Conservation (phyloP, 2,113 vertebrate species). For the Periophthalmus modestus region DNA sequence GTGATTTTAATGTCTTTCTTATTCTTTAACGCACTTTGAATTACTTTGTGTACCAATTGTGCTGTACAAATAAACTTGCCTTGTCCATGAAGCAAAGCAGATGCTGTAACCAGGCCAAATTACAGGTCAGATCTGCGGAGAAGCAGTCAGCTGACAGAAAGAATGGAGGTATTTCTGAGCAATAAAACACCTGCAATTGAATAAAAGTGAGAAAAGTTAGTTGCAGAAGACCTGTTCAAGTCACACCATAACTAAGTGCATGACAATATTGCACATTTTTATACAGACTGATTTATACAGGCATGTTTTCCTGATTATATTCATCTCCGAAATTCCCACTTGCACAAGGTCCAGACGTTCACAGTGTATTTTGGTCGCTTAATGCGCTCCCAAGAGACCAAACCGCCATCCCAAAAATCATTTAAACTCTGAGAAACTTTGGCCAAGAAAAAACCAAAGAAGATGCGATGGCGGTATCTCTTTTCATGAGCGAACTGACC, state of each 20-base stretch:
- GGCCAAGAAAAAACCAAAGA: slow-evolving; percentile 1
- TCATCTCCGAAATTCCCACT: neutral
- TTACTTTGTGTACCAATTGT: too few species aligned
- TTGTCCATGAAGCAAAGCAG: neutral
- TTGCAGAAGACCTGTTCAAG: neutral
- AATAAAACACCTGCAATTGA: too few species aligned
- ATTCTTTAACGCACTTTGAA: too few species aligned
- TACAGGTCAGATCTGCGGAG: too few species aligned
- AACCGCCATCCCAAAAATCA: slow-evolving; percentile 34
- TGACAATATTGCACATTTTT: neutral
- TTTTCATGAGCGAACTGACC: slow-evolving; percentile 55
- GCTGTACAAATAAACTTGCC: too few species aligned
- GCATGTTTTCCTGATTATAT: neutral
- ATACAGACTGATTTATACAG: neutral
- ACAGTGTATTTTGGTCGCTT: slow-evolving; percentile 54
- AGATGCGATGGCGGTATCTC: slow-evolving; percentile 45
- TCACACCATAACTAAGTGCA: neutral
- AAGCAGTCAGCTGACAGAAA: too few species aligned
- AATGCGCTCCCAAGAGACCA: slow-evolving; percentile 57
- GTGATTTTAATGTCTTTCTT: too few species aligned
- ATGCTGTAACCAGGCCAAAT: too few species aligned
- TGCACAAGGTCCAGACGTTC: slow-evolving; percentile 44
- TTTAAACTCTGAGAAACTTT: slow-evolving; percentile 70
- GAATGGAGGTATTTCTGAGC: too few species aligned
- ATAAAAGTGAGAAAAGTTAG: too few species aligned